phyloP scores from a whole-genome alignment of 2,888 invertebrate species.

The Melangyna quadrimaculata region DNA sequence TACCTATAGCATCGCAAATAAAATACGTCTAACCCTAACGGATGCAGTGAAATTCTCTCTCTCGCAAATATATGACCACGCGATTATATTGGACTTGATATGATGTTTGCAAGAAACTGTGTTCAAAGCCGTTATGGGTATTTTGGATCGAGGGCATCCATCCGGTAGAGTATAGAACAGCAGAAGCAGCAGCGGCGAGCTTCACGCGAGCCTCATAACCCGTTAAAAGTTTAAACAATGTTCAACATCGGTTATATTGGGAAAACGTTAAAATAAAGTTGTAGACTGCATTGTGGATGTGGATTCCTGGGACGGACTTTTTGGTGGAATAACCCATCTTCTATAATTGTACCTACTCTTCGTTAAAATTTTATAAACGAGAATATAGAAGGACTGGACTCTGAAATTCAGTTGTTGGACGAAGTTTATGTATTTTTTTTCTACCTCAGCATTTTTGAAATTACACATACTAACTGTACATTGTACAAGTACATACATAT shows the following conservation, averaged over 20 bases:
- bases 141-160: not conserved
- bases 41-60: slow-evolving; percentile 18
- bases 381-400: not conserved
- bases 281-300: slow-evolving; percentile 63
- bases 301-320: slow-evolving; percentile 29
- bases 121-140: not conserved
- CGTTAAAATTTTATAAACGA: not conserved
- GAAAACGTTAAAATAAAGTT: slow-evolving; percentile 64
- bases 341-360: not conserved
- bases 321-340: not conserved
- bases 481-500: too few relatives aligned
- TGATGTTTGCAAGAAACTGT: not conserved
- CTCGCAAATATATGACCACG: slow-evolving; percentile 35
- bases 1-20: not conserved
- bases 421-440: not conserved
- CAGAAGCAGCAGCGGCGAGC: not conserved
- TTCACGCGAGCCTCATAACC: slow-evolving; percentile 54
- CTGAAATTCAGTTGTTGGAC: not conserved
- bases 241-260: slow-evolving; percentile 69
- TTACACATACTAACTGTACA: not conserved
- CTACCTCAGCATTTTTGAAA: slow-evolving; percentile 20
- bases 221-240: slow-evolving; percentile 69
- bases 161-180: not conserved
- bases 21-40: not conserved
- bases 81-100: slow-evolving; percentile 23